Evolutionary conservation across 2,888 invertebrate genomes (phyloP), one percentile per base, ranked within the genome.

Genomic region (Ariolimax columbianus): DNA sequence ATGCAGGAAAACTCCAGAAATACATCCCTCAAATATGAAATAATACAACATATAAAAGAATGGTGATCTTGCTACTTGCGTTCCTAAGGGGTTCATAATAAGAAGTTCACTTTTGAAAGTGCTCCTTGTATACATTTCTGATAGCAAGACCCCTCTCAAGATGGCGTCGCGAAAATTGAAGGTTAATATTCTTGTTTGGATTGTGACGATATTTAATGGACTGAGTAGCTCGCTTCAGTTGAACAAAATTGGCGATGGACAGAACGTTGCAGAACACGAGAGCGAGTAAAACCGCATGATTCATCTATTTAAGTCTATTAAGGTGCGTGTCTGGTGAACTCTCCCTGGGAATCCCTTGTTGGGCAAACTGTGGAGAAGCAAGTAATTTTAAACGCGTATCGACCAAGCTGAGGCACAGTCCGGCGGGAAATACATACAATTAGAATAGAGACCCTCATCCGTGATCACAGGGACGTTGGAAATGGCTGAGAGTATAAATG

Each of bases 361-460:
- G 59, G 38, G 38, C 59, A 78, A 78, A 78, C 59, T 78, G 77
- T 33, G 30, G 30, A 51, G 33, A 51, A 30, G 33, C 75, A 68
- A 78, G 79, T 43, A 59, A 79, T 66, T 66, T 79, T 40, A 47
- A 66, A 2, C 66, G 66, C 43, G 30, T 66, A 79, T 79, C 79
- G 66, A 66, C 79, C 79, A 40, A 26, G 79, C 1, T 38, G 33
- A 43, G 51, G 63, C 59, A 23, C n/a, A 30, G 79, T 79, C 79
- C 79, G 63, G 40, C 33, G 66, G 43, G 79, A 79, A 66, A 79
- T 68, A 79, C 47, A 79, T 66, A 79, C 79, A 79, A 66, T 79
- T 79, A 79, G 79, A 79, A 33, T 23, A 66, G 79, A 68, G 66
- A 43, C 79, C 63, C 43, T 66, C 66, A 19, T 30, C 66, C 43